These are phyloP conservation scores for Eurystomus gularis DNA, from an alignment of 2,113 vertebrate genomes.

Conservation along the genomic window DNA sequence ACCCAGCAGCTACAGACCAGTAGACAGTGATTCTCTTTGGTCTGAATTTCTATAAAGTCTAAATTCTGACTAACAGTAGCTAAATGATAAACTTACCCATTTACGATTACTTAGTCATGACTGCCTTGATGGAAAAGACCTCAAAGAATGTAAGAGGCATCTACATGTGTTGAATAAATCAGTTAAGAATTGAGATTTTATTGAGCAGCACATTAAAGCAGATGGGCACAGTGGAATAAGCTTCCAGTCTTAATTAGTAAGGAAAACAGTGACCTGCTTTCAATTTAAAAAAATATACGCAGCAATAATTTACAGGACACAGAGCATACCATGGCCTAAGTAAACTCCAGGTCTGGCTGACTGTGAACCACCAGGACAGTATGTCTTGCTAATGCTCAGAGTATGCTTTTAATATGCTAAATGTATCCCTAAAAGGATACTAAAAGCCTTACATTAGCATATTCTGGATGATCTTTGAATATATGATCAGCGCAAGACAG, in stretches of 20 bases:
- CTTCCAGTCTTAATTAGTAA: background rate
- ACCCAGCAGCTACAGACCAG: background rate
- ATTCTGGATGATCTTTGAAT: conserved; percentile 36
- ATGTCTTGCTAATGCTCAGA: conserved; percentile 6
- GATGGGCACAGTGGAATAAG: background rate
- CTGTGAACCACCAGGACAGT: background rate
- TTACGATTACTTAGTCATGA: background rate
- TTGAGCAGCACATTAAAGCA: background rate
- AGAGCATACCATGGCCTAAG: background rate
- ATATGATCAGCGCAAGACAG: background rate
- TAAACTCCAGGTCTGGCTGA: conserved; percentile 25
- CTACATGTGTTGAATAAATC: background rate
- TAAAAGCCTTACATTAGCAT: conserved; percentile 54
- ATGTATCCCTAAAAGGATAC: conserved; percentile 43
- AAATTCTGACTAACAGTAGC: background rate
- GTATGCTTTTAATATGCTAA: conserved; percentile 49
- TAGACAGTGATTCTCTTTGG: background rate
- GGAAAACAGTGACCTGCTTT: conserved; percentile 45
- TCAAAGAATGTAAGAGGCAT: background rate
- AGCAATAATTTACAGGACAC: conserved; percentile 28
- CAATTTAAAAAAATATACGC: background rate
- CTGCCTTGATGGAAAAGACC: background rate
- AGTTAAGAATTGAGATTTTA: background rate
- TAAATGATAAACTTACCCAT: background rate
- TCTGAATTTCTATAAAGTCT: background rate